These are phyloP conservation scores for Therioaphis trifolii DNA, from an alignment of 2,888 invertebrate species.

Conservation along the genomic window DNA sequence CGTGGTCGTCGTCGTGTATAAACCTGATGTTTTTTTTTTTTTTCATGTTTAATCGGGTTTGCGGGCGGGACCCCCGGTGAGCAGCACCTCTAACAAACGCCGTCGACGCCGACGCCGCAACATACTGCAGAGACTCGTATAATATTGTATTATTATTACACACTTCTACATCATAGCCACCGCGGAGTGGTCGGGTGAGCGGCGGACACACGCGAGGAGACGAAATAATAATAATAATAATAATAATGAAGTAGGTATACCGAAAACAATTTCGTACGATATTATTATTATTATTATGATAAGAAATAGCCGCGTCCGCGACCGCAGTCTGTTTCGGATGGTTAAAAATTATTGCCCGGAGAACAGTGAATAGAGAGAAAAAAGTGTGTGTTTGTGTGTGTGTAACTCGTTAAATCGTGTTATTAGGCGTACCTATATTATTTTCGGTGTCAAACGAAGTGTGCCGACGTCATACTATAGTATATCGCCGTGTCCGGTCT, in stretches of 20 bases:
- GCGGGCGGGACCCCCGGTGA: not conserved
- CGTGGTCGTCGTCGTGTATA: not conserved
- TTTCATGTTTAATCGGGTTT: constrained; percentile 2
- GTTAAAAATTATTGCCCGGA: constrained; percentile 19
- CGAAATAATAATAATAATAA: not conserved
- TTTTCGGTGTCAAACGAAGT: constrained; percentile 59
- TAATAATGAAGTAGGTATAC: not conserved
- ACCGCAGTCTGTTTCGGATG: constrained; percentile 11
- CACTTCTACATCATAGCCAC: no score
- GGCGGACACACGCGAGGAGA: no score
- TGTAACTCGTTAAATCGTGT: not conserved
- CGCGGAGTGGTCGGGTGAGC: not conserved
- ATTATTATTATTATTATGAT: constrained; percentile 11
- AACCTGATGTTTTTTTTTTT: constrained; percentile 13
- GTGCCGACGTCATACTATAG: constrained; percentile 17
- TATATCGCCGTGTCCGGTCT: constrained; percentile 42
- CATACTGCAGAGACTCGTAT: not conserved
- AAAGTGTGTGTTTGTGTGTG: not conserved
- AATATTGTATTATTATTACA: not conserved
- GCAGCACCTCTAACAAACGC: constrained; percentile 11
- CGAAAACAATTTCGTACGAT: not conserved
- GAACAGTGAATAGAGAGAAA: not conserved
- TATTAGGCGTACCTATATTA: not conserved
- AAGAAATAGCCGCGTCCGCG: not conserved
- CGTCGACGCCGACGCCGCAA: constrained; percentile 17